Base-by-base conservation (phyloP, 1,140 invertebrate species). In the Vollenhovia emeryi region DNA sequence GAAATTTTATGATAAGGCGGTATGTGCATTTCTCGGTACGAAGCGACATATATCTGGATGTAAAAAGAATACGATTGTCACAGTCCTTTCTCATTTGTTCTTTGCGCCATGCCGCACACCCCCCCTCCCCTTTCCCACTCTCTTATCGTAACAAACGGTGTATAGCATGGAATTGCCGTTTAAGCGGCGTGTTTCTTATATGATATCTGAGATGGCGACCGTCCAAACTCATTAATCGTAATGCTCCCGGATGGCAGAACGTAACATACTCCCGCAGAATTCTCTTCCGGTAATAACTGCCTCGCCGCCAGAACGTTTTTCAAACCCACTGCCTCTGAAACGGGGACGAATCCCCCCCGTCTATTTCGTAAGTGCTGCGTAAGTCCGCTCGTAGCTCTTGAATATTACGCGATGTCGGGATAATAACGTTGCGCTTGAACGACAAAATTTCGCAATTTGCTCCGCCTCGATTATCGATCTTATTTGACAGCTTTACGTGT, bases 141-240 rank as follows among this genome's bases (percentile, higher is more conserved):
- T 50, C 71, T 48, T 59, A 60, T 60, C 45, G 59, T 90, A 91
- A 91, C 64, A 88, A 90, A 74, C 48, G 88, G 43, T 45, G 36
- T 57, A 78, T 30, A 43, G 40, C 59, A 76, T 33, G 68, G 66
- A 90, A 91, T 90, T 87, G 87, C 88, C 84, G 87, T 86, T 91
- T 91, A 92, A 91, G 52, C 68, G 86, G 76, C 27, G 76, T 80
- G 84, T 86, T 85, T 87, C 88, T 87, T 87, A 82, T 88, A 88
- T 84, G 89, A 91, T 91, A 84, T 60, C 78, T 36, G 48, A 50
- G 86, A 92, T 91, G 89, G 90, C 87, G 76, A 43, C 75, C 82
- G 90, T 91, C 91, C 91, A 91, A 91, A 87, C 88, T 91, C 90
- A 87, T 92, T 90, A 91, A 91, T 91, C 90, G 91, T 73, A 74